Percentiles rank a stretch among this genome's conserved stretches.
These are phyloP conservation scores for Cephalotes varians DNA, from an alignment of 2,888 invertebrate species.

Conservation along the genomic window DNA sequence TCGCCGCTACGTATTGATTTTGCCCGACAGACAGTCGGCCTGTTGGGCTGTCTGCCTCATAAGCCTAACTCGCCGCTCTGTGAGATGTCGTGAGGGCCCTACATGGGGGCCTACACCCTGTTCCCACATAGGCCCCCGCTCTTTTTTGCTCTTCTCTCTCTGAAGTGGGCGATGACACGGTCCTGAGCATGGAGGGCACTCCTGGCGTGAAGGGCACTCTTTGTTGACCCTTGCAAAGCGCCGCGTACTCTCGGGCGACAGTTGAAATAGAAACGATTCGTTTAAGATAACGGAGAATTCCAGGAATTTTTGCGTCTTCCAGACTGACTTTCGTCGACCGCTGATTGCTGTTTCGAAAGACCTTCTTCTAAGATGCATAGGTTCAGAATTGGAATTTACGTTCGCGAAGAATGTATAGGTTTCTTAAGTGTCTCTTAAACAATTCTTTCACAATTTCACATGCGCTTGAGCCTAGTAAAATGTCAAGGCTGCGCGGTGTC, in stretches of 20 bases:
- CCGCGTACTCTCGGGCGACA: neutral
- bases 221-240: conserved; percentile 24
- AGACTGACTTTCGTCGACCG: neutral
- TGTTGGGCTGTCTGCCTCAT: conserved; percentile 80
- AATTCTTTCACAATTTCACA: conserved; percentile 20
- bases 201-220: conserved; percentile 12
- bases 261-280: neutral
- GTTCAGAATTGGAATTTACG: neutral
- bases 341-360: neutral
- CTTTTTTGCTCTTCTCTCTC: neutral
- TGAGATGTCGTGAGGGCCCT: conserved; percentile 35
- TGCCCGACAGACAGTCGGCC: conserved; percentile 84
- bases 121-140: neutral
- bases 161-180: conserved; percentile 8
- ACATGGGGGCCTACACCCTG: conserved; percentile 11
- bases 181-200: neutral
- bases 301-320: neutral
- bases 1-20: conserved; percentile 85
- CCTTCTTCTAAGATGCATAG: neutral
- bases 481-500: neutral
- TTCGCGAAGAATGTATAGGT: neutral
- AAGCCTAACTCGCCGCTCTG: conserved; percentile 71
- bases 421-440: neutral
- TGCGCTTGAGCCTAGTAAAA: neutral
- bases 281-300: neutral